Conservation (phyloP, 2,113 vertebrate species). For the Oenanthe melanoleuca region DNA sequence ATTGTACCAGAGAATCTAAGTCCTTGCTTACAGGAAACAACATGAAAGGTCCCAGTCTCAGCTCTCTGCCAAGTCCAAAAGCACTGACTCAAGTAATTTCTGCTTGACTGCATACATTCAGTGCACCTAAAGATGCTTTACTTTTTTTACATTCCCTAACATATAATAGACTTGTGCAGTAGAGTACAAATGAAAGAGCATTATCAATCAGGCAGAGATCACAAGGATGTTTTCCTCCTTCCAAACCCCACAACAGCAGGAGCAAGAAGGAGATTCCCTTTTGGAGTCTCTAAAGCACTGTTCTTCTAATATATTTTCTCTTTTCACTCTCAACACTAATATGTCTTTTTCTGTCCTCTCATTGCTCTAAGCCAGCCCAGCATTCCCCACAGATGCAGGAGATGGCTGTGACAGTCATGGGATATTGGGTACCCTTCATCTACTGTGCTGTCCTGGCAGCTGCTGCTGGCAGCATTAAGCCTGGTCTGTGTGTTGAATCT, state of each 20-base stretch:
- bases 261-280: not conserved
- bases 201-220: not conserved
- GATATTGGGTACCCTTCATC: not conserved
- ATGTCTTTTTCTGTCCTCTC: not conserved
- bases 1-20: not conserved
- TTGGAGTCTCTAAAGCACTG: not conserved
- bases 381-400: not conserved
- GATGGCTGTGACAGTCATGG: not conserved
- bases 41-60: not conserved
- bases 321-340: not conserved
- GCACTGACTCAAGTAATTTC: not conserved
- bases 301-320: not conserved
- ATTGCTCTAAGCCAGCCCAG: not conserved
- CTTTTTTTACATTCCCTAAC: not conserved
- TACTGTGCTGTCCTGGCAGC: not conserved
- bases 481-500: not conserved
- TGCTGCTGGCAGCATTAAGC: not conserved
- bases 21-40: not conserved
- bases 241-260: not conserved
- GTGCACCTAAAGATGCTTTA: not conserved
- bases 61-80: not conserved
- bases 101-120: not conserved
- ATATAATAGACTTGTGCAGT: not conserved
- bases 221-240: not conserved
- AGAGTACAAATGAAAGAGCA: not conserved